phyloP scores from a whole-genome alignment of 2,888 invertebrate species.

The Laspeyria flexula region DNA sequence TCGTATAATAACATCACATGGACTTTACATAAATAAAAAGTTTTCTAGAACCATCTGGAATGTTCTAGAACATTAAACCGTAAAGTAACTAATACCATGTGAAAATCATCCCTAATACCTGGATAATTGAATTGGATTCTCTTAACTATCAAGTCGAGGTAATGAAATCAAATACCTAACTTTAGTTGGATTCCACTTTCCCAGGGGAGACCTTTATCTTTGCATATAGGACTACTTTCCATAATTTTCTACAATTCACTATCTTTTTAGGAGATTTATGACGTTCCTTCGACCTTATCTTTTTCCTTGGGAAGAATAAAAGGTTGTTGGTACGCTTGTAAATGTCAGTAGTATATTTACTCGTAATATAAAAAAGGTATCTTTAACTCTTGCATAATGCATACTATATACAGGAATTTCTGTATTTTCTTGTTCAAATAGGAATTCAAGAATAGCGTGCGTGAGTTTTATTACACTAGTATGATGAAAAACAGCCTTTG shows the following conservation, averaged over 20 bases:
- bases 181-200: constrained; percentile 30
- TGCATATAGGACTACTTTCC: constrained; percentile 48
- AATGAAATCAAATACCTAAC: constrained; percentile 46
- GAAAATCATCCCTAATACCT: constrained; percentile 24
- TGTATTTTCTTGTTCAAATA: constrained; percentile 20
- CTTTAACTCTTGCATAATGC: constrained; percentile 31
- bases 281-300: constrained; percentile 46
- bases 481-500: not conserved
- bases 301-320: constrained; percentile 29
- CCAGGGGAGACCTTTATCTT: constrained; percentile 45
- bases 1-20: no score
- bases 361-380: constrained; percentile 11
- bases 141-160: constrained; percentile 20
- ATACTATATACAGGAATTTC: constrained; percentile 17
- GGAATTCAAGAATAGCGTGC: constrained; percentile 12
- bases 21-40: no score
- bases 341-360: constrained; percentile 11
- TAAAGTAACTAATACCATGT: constrained; percentile 1
- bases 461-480: not conserved
- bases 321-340: constrained; percentile 15
- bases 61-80: constrained; percentile 4
- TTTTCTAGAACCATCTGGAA: not conserved
- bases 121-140: constrained; percentile 28
- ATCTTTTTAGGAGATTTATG: constrained; percentile 54
- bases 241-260: constrained; percentile 55